Base-by-base conservation (phyloP, 2,888 invertebrate genomes). In the Caenorhabditis uteleia region DNA sequence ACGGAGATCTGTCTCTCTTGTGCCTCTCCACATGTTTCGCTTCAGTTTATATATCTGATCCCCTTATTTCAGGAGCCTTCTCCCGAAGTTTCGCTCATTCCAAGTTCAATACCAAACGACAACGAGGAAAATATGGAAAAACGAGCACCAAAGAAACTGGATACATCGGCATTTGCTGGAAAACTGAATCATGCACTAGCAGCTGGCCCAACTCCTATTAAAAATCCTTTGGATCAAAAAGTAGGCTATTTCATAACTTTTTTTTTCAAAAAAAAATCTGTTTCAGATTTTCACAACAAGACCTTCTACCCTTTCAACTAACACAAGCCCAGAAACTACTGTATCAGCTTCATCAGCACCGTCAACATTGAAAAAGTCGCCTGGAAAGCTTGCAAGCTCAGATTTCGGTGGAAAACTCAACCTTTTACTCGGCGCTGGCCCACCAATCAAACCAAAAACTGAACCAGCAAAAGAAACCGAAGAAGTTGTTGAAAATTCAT, bases 141-240 rank as follows among this genome's bases (percentile, higher is more conserved):
- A 3, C 18, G 20, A 21, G 18, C 43, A 14, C 43, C 43, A 3
- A 29, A 29, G 21, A 43, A 43, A 18, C 14, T 43, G 16, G 21
- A 43, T 27, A 29, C 29, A 16, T 21, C 25, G 4, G n/a, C 25
- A 5, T 23, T 43, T 43, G 29, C 27, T 43, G 29, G 29, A 16
- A 43, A 43, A 18, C 18, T 43, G 18, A 40, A 40, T 12, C 21
- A 25, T 40, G n/a, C n/a, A n/a, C n/a, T n/a, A n/a, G n/a, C n/a
- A n/a, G n/a, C n/a, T n/a, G n/a, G n/a, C n/a, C n/a, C n/a, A n/a
- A n/a, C n/a, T n/a, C n/a, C n/a, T n/a, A n/a, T n/a, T n/a, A n/a
- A n/a, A n/a, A n/a, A n/a, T n/a, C n/a, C n/a, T n/a, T n/a, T n/a
- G n/a, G n/a, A n/a, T n/a, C n/a, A n/a, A n/a, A n/a, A n/a, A n/a